phyloP scores from a whole-genome alignment of 2,888 invertebrate genomes.

The Osmoderma eremita region DNA sequence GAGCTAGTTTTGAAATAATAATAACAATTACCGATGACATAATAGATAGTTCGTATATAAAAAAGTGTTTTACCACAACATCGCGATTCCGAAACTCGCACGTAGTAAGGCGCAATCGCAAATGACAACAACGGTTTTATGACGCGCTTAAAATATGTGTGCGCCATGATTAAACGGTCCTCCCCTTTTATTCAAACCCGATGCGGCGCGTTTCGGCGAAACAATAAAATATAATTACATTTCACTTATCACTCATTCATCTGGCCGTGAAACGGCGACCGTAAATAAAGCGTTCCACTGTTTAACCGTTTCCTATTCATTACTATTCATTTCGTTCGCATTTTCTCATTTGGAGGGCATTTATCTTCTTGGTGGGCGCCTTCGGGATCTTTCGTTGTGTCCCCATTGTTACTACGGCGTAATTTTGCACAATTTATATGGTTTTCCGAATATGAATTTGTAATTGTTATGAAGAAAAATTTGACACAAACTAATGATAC shows the following conservation, averaged over 20 bases:
- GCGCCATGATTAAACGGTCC: constrained; percentile 56
- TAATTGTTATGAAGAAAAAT: too few species aligned
- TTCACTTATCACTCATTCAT: constrained; percentile 64
- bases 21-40: too few species aligned
- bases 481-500: too few species aligned
- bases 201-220: constrained; percentile 60
- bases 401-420: constrained; percentile 12
- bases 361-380: constrained; percentile 61
- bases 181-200: constrained; percentile 58
- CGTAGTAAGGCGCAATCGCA: not conserved
- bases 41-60: too few species aligned
- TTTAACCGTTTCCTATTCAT: constrained; percentile 63
- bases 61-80: too few species aligned
- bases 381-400: constrained; percentile 49
- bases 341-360: constrained; percentile 61
- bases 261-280: constrained; percentile 57
- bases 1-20: too few species aligned
- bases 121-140: constrained; percentile 23
- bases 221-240: constrained; percentile 63
- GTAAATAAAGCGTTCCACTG: constrained; percentile 60
- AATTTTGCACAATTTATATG: too few species aligned
- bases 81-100: too few species aligned
- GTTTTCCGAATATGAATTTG: too few species aligned
- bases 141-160: constrained; percentile 37
- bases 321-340: constrained; percentile 62